Percentiles rank a stretch among this genome's conserved stretches.
These are phyloP conservation scores for Tetropium fuscum DNA, from an alignment of 2,888 invertebrate species.

Conservation along the genomic window DNA sequence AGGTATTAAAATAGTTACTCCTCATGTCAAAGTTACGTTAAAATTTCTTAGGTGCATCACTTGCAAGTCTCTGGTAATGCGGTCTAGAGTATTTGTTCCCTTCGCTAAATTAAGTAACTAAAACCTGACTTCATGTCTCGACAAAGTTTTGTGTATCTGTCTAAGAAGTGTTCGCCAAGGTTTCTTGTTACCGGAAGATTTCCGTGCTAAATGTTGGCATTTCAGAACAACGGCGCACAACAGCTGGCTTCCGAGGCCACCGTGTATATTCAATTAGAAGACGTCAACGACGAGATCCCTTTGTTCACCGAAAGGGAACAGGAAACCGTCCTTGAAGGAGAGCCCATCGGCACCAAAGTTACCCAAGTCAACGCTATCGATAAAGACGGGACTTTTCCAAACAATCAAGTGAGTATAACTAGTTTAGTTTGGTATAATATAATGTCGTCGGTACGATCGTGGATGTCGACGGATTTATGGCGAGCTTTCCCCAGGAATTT, in stretches of 20 bases:
- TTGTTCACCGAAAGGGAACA: constrained; percentile 95
- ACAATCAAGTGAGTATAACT: constrained; percentile 81
- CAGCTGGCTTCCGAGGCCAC: constrained; percentile 95
- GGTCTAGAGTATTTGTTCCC: background rate
- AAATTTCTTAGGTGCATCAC: too few relatives aligned
- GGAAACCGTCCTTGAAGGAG: constrained; percentile 95
- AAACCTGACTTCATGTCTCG: background rate
- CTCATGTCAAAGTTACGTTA: too few relatives aligned
- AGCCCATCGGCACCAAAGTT: constrained; percentile 94
- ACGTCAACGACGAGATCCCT: constrained; percentile 98
- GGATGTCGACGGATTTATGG: constrained; percentile 32
- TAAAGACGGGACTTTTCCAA: constrained; percentile 94
- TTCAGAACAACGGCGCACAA: constrained; percentile 94
- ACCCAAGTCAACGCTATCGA: constrained; percentile 97
- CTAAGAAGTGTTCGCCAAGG: background rate
- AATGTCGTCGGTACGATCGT: constrained; percentile 12
- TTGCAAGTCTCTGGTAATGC: background rate
- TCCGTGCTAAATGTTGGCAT: constrained; percentile 28
- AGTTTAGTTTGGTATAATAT: constrained; percentile 14
- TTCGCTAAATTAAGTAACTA: too few relatives aligned
- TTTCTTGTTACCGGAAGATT: constrained; percentile 13
- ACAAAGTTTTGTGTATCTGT: background rate
- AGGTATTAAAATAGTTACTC: too few relatives aligned
- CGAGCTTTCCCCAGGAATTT: too few relatives aligned
- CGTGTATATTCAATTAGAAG: constrained; percentile 92